Percentiles rank a stretch among this genome's conserved stretches.
Evolutionary conservation across 2,888 invertebrate species (phyloP).

Genomic region (Blastobasis adustella): DNA sequence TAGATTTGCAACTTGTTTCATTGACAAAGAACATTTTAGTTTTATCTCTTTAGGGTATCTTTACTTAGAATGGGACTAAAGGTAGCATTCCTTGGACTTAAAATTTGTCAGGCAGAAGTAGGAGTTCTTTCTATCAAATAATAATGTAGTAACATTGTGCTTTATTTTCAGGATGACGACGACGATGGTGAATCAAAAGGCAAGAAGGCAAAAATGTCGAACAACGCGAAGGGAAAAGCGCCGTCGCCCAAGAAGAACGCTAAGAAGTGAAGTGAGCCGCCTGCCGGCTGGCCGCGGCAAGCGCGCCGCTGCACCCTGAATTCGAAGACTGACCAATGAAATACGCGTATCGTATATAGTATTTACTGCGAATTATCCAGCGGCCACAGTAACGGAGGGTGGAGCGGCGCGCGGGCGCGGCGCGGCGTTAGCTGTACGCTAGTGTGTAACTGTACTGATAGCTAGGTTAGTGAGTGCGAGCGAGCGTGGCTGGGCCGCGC

Average conservation of each 20-base stretch:
- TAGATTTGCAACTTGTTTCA: no score
- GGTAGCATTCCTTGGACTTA: no score
- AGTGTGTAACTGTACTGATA: conserved; percentile 48
- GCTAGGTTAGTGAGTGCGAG: conserved; percentile 42
- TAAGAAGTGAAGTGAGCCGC: conserved; percentile 58
- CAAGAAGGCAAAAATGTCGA: conserved; percentile 84
- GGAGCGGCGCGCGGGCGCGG: conserved; percentile 15
- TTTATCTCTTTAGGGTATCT: no score
- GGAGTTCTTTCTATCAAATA: no score
- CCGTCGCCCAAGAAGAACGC: conserved; percentile 82
- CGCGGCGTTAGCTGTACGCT: conserved; percentile 39
- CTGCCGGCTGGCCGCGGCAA: conserved; percentile 15
- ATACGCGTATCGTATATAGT: conserved; percentile 12
- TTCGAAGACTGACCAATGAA: conserved; percentile 18
- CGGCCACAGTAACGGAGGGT: conserved; percentile 13
- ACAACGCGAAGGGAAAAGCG: conserved; percentile 81
- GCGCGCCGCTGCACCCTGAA: conserved; percentile 18
- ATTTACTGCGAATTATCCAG: conserved; percentile 15
- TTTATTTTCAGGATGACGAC: conserved; percentile 70
- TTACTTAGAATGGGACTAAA: no score
- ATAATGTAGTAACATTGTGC: background rate
- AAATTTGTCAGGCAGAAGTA: no score
- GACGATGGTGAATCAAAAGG: conserved; percentile 87
- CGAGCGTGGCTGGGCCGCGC: conserved; percentile 8
- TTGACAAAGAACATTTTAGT: no score